phyloP scores from a whole-genome alignment of 2,797 vertebrate genomes.

The Sciaenops ocellatus region DNA sequence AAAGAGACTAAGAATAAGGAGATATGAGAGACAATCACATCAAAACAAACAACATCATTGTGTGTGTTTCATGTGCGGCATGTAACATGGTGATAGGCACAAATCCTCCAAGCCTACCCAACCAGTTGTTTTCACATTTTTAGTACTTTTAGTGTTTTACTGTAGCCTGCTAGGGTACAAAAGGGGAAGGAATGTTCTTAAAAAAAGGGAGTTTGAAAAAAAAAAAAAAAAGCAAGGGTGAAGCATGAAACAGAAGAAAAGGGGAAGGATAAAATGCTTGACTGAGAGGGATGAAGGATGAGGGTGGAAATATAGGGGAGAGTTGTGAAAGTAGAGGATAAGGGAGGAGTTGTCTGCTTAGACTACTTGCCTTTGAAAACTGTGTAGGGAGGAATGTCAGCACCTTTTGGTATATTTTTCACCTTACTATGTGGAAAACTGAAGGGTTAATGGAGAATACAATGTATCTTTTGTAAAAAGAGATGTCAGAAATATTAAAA shows the following conservation, averaged over 20 bases:
- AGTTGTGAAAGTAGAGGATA: neutral
- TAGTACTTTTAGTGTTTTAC: neutral
- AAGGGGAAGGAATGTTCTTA: neutral
- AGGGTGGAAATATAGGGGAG: neutral
- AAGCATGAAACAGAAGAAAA: neutral
- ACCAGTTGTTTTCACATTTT: neutral
- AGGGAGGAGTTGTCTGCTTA: neutral
- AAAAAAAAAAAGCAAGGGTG: neutral
- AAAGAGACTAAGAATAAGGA: conserved; percentile 36
- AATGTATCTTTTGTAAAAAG: neutral
- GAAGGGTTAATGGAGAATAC: rapidly evolving
- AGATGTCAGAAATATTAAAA: neutral
- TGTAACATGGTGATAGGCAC: neutral
- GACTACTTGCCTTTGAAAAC: neutral
- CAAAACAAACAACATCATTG: neutral
- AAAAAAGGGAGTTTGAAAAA: neutral
- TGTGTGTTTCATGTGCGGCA: neutral
- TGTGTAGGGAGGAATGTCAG: neutral
- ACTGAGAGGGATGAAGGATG: neutral
- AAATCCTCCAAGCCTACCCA: neutral
- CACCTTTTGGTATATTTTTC: neutral
- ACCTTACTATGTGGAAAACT: neutral
- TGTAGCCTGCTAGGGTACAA: neutral
- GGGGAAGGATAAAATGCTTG: neutral
- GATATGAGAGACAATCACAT: neutral